These are phyloP conservation scores for Lophochroa leadbeateri DNA, from an alignment of 2,113 vertebrate species.

Conservation along the genomic window DNA sequence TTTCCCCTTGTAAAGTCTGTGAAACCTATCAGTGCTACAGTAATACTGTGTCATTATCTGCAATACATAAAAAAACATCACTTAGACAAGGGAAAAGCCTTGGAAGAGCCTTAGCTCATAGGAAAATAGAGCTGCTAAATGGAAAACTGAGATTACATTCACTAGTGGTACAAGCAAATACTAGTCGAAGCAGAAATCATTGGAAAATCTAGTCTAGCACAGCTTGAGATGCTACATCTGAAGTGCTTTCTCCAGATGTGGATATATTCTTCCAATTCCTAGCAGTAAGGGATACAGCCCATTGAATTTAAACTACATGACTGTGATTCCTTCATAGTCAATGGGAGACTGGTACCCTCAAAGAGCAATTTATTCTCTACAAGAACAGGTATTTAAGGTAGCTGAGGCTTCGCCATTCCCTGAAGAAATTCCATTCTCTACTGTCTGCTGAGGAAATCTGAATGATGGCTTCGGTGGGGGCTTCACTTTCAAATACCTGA, in stretches of 20 bases:
- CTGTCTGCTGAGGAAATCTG: not conserved
- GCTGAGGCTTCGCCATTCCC: fast-evolving
- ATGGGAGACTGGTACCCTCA: not conserved
- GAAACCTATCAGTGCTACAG: not conserved
- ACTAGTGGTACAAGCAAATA: not conserved
- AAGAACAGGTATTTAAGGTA: not conserved
- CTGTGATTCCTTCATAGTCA: not conserved
- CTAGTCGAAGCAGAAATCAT: not conserved
- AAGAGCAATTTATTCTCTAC: not conserved
- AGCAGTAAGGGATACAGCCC: not conserved
- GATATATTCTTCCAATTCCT: not conserved
- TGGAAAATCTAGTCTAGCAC: not conserved
- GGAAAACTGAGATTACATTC: slow-evolving; percentile 8
- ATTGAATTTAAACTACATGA: not conserved
- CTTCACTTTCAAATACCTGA: not conserved
- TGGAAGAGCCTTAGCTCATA: not conserved
- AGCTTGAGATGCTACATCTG: not conserved
- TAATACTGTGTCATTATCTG: not conserved
- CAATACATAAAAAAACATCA: not conserved
- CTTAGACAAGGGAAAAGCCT: not conserved
- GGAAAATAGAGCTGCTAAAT: not conserved
- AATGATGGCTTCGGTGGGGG: not conserved
- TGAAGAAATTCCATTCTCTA: not conserved
- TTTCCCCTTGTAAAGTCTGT: not conserved
- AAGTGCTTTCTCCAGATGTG: not conserved